Evolutionary conservation across 2,888 invertebrate genomes (phyloP), one percentile per base, ranked within the genome.

Genomic region (Gastracanthus pulcherrimus): DNA sequence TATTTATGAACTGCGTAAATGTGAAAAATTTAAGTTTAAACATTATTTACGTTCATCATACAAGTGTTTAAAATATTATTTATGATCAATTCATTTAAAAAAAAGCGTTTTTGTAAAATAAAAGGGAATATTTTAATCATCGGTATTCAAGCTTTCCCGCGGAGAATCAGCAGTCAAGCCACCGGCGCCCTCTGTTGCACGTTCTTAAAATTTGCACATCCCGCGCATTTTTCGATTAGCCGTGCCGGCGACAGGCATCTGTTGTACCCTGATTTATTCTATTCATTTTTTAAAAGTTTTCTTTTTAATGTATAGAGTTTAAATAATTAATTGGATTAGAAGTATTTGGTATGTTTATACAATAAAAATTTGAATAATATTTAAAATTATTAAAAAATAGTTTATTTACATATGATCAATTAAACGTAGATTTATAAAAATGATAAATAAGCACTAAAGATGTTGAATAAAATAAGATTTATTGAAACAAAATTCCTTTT

Each of bases 171-270:
- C 4, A 58, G 67, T 36, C 62, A 29, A 75, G 69, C 16, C 5
- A 55, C 45, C 41, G 66, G 78, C 74, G 78, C 72, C n/a, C 69
- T 75, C 82, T 82, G 31, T 13, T 38, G 78, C 38, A 13, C 19
- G n/a, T 41, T 66, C 31, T 13, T 19, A n/a, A 31, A 69, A 69
- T 62, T 69, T 34, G 55, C 7, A 7, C 13, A 23, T 45, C 69
- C 23, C 23, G 60, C n/a, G 45, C 31, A 31, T 69, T 69, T 60
- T 76, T 60, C 16, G 13, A 31, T 45, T 48, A 16, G 23, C 23
- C 31, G 41, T 23, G 69, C 41, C 60, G 69, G 45, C 19, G 70
- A 69, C 4, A 34, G 36, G 23, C 11, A 41, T n/a, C 55, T 13
- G 4, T 16, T 0, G 41, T 19, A 36, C 62, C 34, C n/a, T n/a